Base-by-base conservation (phyloP, 2,797 vertebrate genomes). In the Xiphorhynchus erythropygius region DNA sequence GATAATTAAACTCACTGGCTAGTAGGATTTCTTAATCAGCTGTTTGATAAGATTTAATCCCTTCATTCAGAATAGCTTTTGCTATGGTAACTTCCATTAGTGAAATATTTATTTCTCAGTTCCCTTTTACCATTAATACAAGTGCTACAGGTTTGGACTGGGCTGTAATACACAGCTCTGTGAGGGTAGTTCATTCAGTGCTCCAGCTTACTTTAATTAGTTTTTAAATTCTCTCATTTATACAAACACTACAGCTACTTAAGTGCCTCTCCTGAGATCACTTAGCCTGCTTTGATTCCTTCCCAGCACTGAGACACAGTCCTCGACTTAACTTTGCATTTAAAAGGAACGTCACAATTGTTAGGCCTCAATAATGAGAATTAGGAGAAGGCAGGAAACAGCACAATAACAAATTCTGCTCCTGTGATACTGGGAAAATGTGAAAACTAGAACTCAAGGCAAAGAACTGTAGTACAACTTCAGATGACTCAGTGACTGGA, bases 201-300 rank as follows among this genome's bases (percentile, higher is more conserved):
- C 63, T 79, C 39, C 55, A 57, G 81, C 59, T 70, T 75, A 60
- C 30, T 90, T 94, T 76, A 93, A 94, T 86, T 84, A 91, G 76
- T 88, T 93, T 55, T 93, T 82, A 39, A 67, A 84, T 82, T 82
- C 77, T 76, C 64, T 92, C 81, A 67, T 71, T 95, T 87, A 84
- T 4, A 63, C 75, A 92, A 90, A 90, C 35, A 74, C 60, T 70
- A 83, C 49, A 90, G 81, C 68, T 87, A 52, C 74, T 82, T 67
- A 84, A 92, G 91, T 25, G 89, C 55, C 78, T 64, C 90, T 95
- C 88, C 81, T 65, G 93, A 96, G 92, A 90, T 85, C 88, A 83
- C 86, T 92, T 64, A 64, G 52, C 75, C 62, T 56, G 68, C 70
- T 93, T 79, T 60, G 67, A 89, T 92, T 95, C 87, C 74, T 90